Conservation (phyloP, 2,888 invertebrate species). For the Brenthis ino region DNA sequence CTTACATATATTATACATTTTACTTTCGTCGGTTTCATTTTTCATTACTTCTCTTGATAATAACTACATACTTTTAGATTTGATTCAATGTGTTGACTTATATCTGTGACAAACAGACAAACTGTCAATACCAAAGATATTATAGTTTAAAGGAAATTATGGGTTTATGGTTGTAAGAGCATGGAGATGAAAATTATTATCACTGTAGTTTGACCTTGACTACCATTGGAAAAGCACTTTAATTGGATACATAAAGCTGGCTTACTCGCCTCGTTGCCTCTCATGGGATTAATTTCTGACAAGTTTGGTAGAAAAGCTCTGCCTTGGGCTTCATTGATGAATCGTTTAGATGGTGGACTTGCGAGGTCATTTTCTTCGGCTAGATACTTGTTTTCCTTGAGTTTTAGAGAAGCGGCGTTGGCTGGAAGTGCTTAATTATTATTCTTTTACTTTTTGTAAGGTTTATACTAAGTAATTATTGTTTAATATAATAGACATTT, state of each 20-base stretch:
- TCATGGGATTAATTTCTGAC: constrained; percentile 85
- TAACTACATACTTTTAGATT: too few relatives aligned
- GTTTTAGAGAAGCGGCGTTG: constrained; percentile 61
- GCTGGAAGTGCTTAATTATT: constrained; percentile 56
- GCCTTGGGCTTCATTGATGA: constrained; percentile 63
- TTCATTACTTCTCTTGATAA: too few relatives aligned
- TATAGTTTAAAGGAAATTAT: constrained; percentile 1
- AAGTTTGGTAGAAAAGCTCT: constrained; percentile 83
- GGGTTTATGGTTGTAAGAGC: background rate
- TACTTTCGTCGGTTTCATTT: too few relatives aligned
- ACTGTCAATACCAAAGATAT: too few relatives aligned
- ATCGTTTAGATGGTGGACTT: constrained; percentile 60
- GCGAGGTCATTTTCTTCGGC: constrained; percentile 68
- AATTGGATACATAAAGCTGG: constrained; percentile 85
- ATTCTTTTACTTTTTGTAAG: background rate
- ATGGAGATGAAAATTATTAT: constrained; percentile 34
- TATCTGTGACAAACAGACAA: too few relatives aligned
- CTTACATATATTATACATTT: too few relatives aligned
- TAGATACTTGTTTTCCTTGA: constrained; percentile 66
- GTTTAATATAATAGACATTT: too few relatives aligned
- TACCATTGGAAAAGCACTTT: constrained; percentile 85
- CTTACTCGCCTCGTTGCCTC: constrained; percentile 83
- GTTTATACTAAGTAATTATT: too few relatives aligned
- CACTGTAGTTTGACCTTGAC: constrained; percentile 77
- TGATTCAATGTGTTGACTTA: too few relatives aligned